phyloP scores from a whole-genome alignment of 2,888 invertebrate genomes.

The Meteorus cinctellus region DNA sequence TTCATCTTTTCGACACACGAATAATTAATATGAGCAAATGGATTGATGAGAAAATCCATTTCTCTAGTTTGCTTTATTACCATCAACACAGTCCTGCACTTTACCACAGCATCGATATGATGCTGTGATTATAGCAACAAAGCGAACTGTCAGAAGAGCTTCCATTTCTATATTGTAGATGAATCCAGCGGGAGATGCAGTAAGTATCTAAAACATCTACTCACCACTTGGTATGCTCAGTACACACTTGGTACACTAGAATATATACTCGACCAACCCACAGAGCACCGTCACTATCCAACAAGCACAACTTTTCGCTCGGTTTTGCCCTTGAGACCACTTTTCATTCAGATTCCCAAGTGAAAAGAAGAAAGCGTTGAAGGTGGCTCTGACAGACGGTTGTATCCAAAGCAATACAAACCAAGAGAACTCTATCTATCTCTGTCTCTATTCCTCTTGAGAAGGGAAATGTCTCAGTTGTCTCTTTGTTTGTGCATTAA shows the following conservation, averaged over 20 bases:
- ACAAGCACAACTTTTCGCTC: constrained; percentile 33
- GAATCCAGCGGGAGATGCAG: constrained; percentile 27
- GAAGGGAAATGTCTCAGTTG: background rate
- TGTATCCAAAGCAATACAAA: constrained; percentile 24
- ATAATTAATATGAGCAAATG: too few species aligned
- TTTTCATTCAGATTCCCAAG: constrained; percentile 38
- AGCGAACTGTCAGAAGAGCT: constrained; percentile 18
- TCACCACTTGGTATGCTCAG: constrained; percentile 21
- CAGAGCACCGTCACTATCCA: constrained; percentile 22
- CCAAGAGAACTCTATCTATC: constrained; percentile 7
- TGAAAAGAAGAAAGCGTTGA: constrained; percentile 32
- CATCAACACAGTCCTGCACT: background rate
- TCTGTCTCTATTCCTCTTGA: background rate
- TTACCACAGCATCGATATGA: constrained; percentile 7
- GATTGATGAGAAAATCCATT: too few species aligned
- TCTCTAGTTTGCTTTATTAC: background rate
- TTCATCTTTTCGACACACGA: too few species aligned
- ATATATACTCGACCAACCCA: background rate
- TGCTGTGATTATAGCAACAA: constrained; percentile 24
- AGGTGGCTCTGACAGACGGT: constrained; percentile 30
- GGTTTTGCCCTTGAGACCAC: constrained; percentile 32
- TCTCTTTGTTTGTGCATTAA: constrained; percentile 15
- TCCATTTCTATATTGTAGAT: constrained; percentile 4
- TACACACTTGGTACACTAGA: constrained; percentile 14
- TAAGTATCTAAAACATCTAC: constrained; percentile 34